phyloP scores from a whole-genome alignment of 2,888 invertebrate genomes.

The Allolobophora icterica region DNA sequence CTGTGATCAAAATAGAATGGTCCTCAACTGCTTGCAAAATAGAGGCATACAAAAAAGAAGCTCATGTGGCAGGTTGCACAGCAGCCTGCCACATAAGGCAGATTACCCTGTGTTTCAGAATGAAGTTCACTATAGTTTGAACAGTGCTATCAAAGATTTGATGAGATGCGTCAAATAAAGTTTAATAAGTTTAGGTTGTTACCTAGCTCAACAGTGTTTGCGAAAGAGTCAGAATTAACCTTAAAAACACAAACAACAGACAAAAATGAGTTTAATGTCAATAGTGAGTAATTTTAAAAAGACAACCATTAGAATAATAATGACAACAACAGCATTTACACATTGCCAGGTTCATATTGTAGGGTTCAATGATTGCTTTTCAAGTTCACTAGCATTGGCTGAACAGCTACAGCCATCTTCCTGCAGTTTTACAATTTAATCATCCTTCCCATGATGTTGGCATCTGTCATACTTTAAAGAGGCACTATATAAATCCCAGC shows the following conservation, averaged over 20 bases:
- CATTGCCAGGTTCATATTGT: neutral
- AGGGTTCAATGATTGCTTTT: neutral
- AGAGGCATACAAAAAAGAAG: no score
- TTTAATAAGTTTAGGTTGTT: neutral
- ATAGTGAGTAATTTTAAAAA: neutral
- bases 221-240: constrained; percentile 3
- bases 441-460: neutral
- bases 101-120: no score
- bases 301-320: neutral
- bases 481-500: neutral
- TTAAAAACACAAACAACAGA: constrained; percentile 20
- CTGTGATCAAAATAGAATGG: no score
- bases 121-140: neutral
- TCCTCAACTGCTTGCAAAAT: no score
- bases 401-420: neutral
- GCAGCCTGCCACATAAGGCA: no score
- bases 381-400: neutral
- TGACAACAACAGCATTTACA: neutral
- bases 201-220: constrained; percentile 19
- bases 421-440: neutral
- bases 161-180: neutral
- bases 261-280: constrained; percentile 13
- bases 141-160: no score
- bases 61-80: no score
- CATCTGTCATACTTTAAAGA: neutral